Evolutionary conservation across 1,140 invertebrate species (phyloP), one percentile per base, ranked within the genome.

Genomic region (Eurytemora carolleeae): DNA sequence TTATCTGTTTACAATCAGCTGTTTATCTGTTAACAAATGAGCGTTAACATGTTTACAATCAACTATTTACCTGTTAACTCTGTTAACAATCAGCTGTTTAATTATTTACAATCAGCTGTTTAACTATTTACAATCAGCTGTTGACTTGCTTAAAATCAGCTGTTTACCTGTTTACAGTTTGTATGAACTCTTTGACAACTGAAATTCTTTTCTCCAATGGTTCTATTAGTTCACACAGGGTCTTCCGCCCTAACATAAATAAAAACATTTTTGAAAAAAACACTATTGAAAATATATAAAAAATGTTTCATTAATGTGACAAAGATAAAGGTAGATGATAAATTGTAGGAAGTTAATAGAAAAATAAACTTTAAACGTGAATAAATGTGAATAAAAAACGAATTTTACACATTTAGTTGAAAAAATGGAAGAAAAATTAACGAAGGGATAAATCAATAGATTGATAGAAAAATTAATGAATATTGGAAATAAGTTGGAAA

Each of bases 261-360:
- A 18, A 44, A 54, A 3, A 22, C 63, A 53, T 18, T 21, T 22
- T 62, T 19, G 23, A 55, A 7, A 64, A 44, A 12, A 44, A 44
- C 31, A 44, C 31, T 44, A 12, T 7, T 44, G 7, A 44, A 12
- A 44, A 44, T 12, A 44, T 12, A 44, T 12, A 44, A 44, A 7
- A 12, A 44, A 12, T 7, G 31, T 12, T 44, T 44, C 7, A 12
- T 44, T 44, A n/a, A 12, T 44, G 7, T 44, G 7, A 12, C 31
- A 7, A 44, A 7, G n/a, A 44, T n/a, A 12, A 12, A 44, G 7
- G n/a, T 44, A 12, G 7, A 44, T 7, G 31, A 12, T 12, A 12
- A 7, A 44, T 12, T 12, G 31, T 44, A 44, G 31, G 7, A 12
- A 12, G 31, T 12, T 12, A 7, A n/a, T n/a, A 12, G n/a, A 7